phyloP scores from a whole-genome alignment of 2,113 vertebrate species.

The Pseudopodoces humilis region DNA sequence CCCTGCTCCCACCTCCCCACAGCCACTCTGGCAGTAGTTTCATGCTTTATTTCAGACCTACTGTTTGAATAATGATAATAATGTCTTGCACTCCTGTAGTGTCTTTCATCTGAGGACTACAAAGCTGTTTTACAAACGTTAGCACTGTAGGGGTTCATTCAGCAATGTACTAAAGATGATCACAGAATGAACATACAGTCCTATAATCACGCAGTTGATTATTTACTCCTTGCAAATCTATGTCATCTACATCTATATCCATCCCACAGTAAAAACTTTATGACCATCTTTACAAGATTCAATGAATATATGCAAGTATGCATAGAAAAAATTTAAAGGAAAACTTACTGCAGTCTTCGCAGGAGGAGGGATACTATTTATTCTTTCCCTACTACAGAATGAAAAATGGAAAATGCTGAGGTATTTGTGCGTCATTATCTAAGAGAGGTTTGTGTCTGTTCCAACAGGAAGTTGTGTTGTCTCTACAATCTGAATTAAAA shows the following conservation, averaged over 20 bases:
- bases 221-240: constrained; percentile 24
- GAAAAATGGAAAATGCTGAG: neutral
- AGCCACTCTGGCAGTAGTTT: constrained; percentile 36
- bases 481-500: neutral
- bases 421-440: neutral
- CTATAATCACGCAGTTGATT: neutral
- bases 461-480: neutral
- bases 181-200: neutral
- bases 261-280: neutral
- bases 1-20: constrained; percentile 15
- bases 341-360: neutral
- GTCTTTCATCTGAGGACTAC: constrained; percentile 56
- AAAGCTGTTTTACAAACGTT: constrained; percentile 33
- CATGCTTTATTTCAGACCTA: constrained; percentile 53
- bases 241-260: neutral
- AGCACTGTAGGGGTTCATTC: constrained; percentile 39
- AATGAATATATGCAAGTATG: neutral
- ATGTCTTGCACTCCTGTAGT: constrained; percentile 25
- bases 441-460: neutral
- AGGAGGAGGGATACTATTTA: neutral
- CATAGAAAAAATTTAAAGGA: neutral
- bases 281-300: neutral
- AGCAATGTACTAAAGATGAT: neutral
- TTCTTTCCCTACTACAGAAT: neutral
- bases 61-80: constrained; percentile 56